Evolutionary conservation across 2,888 invertebrate genomes (phyloP), one percentile per base, ranked within the genome.

Genomic region (Amblyjoppa fuscipennis): DNA sequence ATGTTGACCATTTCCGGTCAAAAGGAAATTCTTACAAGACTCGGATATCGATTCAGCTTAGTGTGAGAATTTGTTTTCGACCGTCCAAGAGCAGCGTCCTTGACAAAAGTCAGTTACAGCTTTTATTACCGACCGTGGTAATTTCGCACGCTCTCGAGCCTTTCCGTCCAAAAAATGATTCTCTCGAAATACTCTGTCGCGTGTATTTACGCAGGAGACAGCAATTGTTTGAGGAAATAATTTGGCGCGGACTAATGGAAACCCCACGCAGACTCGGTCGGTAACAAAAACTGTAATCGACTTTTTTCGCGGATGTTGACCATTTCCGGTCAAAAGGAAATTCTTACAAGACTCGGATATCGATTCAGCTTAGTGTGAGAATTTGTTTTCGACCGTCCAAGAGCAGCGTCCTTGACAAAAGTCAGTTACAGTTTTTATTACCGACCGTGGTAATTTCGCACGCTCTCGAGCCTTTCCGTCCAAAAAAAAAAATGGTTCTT

Each of bases 401-500:
- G 16, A 3, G 13, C 13, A 16, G 13, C 13, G 3, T 16, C 16
- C 13, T 49, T 49, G 45, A 41, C 41, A 3, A 16, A 49, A 16
- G 4, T 4, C 45, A 16, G 3, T 49, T 16, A 49, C 45, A 49
- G 45, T 16, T 49, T 49, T 16, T 49, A 3, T 49, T 49, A 16
- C 45, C 45, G 45, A 49, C 45, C 13, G 45, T 49, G 45, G 45
- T 49, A 49, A 49, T 16, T 3, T 3, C 13, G 2, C 45, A 4
- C 16, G 13, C 16, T 49, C 16, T 3, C 3, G 13, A 49, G 45
- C 13, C 3, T 45, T 13, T 45, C 13, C 13, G 45, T 49, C 4
- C 20, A 51, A 76, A 76, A 77, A 68, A 59, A 68, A 41, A 20
- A 56, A 34, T 51, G 41, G 28, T 38, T 34, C 61, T 38, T 70